Evolutionary conservation across 1,140 invertebrate species (phyloP), one percentile per base, ranked within the genome.

Genomic region (Ganaspis sp.): DNA sequence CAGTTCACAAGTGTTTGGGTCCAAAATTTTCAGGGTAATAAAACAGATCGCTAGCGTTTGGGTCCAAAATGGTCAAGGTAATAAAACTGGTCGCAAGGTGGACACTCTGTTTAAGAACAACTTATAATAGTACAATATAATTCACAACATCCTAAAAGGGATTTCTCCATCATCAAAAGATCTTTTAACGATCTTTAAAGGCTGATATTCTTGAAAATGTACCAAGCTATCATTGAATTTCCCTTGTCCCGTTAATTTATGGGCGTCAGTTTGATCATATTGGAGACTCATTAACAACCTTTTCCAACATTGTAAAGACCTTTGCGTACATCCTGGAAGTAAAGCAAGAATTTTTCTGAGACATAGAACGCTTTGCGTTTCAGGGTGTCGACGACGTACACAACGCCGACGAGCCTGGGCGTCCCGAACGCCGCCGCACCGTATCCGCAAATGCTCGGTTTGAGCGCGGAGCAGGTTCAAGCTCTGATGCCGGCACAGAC

Each of bases 381-480:
- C 90, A 92, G 92, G 92, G 89, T 91, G 34, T 86, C 91, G 8
- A 84, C 92, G 54, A 88, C 92, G 9, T 92, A 92, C 73, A 90
- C 90, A 74, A 89, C 91, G 78, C 85, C 90, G 71, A 64, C 58
- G 38, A 86, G 86, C 80, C 80, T 91, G 72, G 85, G 88, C 69
- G 86, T 90, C 71, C 87, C 89, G 74, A 91, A 90, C 83, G 88
- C 89, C 34, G 88, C 88, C 34, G 87, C 87, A 78, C 86, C 91
- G 75, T 90, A 90, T 83, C 88, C 90, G 17, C 89, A 90, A 79
- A 89, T 91, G 90, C 80, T 90, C 74, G 88, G 89, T 74, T 79
- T 91, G 72, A 90, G 88, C 29, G 81, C 84, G 54, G 90, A 91
- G 73, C 89, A 91, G 73, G 89, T 91, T 70, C 89, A 92, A 78